Conservation (phyloP, 1,140 invertebrate genomes). For the Pachypsylla venusta region DNA sequence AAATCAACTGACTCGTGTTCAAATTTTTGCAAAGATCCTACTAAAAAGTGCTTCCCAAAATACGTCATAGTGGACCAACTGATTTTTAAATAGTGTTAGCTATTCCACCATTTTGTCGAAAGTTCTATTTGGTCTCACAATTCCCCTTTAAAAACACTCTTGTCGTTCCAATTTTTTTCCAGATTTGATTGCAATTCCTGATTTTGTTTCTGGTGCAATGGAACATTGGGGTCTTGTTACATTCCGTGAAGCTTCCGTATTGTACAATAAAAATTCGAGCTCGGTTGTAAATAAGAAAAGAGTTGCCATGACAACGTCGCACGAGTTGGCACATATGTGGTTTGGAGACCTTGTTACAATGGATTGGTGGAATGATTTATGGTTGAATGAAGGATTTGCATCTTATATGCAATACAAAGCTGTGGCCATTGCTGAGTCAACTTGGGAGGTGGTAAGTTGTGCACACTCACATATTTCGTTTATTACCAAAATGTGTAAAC, state of each 20-base stretch:
- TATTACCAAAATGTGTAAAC: too few species aligned
- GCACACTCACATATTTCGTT: not conserved
- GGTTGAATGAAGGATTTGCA: slow-evolving; percentile 87
- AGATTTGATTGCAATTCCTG: slow-evolving; percentile 88
- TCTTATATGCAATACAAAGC: slow-evolving; percentile 72
- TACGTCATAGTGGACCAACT: too few species aligned
- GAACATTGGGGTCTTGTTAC: slow-evolving; percentile 86
- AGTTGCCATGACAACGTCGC: slow-evolving; percentile 65
- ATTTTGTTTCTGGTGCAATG: slow-evolving; percentile 90
- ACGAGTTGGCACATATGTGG: slow-evolving; percentile 90
- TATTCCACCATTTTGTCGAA: not conserved
- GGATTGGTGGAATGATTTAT: slow-evolving; percentile 86
- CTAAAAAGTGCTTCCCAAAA: too few species aligned
- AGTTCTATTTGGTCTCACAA: not conserved
- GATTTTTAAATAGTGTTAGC: too few species aligned
- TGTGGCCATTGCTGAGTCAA: slow-evolving; percentile 48
- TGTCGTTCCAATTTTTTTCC: slow-evolving; percentile 26
- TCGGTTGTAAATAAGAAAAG: slow-evolving; percentile 58
- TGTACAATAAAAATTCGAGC: slow-evolving; percentile 50
- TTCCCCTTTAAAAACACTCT: not conserved
- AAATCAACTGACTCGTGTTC: too few species aligned
- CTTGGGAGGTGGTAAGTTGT: slow-evolving; percentile 64
- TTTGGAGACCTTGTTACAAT: slow-evolving; percentile 80
- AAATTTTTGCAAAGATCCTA: too few species aligned
- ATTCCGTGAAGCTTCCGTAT: slow-evolving; percentile 63